Conservation (phyloP, 2,888 invertebrate genomes). For the Dasypogon diadema region DNA sequence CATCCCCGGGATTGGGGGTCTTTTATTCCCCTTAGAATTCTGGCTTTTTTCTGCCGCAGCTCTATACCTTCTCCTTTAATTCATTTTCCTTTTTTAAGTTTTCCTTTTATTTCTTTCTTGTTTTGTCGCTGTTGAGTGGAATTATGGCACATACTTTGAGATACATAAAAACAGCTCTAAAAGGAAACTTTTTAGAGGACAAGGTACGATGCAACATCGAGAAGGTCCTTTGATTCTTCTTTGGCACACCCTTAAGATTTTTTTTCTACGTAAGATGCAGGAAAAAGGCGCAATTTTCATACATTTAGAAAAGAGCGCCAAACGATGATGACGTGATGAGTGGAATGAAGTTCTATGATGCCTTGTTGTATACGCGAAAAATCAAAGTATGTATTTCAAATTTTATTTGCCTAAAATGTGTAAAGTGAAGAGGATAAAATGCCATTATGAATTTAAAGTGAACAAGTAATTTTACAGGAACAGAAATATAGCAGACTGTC, state of each 20-base stretch:
- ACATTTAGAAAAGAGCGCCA: conserved; percentile 6
- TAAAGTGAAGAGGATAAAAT: too few species aligned
- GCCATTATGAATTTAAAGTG: too few species aligned
- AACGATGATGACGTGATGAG: neutral
- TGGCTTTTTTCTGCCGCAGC: neutral
- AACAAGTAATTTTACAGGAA: too few species aligned
- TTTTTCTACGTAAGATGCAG: conserved; percentile 2
- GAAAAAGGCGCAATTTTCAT: conserved; percentile 26
- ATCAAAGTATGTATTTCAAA: neutral
- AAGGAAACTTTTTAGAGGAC: conserved; percentile 43
- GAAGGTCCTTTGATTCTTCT: conserved; percentile 43
- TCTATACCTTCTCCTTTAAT: conserved; percentile 2
- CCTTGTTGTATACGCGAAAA: too few species aligned
- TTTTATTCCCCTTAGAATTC: conserved; percentile 17
- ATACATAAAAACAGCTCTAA: conserved; percentile 38
- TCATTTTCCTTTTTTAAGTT: conserved; percentile 42
- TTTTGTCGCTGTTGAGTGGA: conserved; percentile 30
- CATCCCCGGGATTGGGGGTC: conserved; percentile 34
- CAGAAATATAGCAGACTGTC: too few species aligned
- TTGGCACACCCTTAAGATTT: conserved; percentile 28
- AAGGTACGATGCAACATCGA: conserved; percentile 8
- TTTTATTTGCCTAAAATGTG: too few species aligned
- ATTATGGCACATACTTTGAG: conserved; percentile 42
- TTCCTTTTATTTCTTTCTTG: conserved; percentile 43
- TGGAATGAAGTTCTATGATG: too few species aligned